These are phyloP conservation scores for Cricetomys ansorgei DNA, from an alignment of 2,113 vertebrate genomes.

Conservation along the genomic window DNA sequence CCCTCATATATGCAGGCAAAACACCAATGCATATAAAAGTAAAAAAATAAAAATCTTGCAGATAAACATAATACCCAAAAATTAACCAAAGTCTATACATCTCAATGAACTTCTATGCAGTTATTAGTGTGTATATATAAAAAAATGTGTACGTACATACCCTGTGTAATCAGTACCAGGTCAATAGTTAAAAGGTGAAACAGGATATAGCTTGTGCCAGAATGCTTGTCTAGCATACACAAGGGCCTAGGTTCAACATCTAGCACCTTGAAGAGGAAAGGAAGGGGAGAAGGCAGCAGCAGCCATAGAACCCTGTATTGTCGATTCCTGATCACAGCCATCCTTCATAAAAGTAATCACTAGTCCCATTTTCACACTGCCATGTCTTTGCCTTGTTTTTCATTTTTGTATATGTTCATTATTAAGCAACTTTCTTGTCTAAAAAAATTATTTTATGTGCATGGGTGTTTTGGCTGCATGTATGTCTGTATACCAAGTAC, in stretches of 20 bases:
- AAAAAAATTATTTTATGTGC: neutral
- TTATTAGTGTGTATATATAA: neutral
- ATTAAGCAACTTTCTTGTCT: too few species aligned
- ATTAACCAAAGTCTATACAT: neutral
- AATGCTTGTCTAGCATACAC: neutral
- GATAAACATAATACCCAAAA: neutral
- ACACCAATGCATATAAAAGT: too few species aligned
- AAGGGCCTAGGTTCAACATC: neutral
- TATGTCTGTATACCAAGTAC: neutral
- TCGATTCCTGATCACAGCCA: neutral
- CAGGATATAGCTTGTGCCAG: neutral
- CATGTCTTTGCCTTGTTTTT: neutral
- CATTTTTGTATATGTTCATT: too few species aligned
- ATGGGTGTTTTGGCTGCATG: neutral
- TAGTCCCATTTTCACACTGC: neutral
- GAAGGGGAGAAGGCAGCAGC: neutral
- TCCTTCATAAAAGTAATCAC: neutral
- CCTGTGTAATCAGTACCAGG: too few species aligned
- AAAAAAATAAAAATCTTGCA: neutral
- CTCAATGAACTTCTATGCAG: neutral
- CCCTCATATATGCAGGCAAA: too few species aligned
- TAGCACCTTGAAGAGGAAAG: neutral
- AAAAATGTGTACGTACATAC: fast-evolving
- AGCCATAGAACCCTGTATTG: neutral
- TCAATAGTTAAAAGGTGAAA: neutral